Evolutionary conservation across 2,113 vertebrate species (phyloP), one percentile per base, ranked within the genome.

Genomic region (Cryptomyrus ogoouensis): DNA sequence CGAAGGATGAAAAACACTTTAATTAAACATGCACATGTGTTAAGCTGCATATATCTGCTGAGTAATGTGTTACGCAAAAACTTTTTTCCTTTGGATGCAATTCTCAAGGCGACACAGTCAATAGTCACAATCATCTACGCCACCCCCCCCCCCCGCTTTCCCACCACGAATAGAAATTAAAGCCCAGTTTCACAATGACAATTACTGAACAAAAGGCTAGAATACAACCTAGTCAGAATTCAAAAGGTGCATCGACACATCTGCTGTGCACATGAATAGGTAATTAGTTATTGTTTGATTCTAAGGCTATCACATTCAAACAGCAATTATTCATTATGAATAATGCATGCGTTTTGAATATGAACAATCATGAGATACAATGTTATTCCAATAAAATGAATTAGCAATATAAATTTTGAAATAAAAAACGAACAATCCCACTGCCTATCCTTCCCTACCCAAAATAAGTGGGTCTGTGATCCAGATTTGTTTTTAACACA

Each of bases 271-370:
- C 70, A 47, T 80, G 66, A 89, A 80, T 74, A 52, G 70, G 70
- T 50, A 77, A 89, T 80, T 52, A 80, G 66, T 47, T 52, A 44
- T 52, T 80, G 66, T 80, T 80, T 89, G 66, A 89, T 80, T 89
- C 88, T 80, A 77, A 89, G 77, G 46, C 88, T 74, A 89, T 77
- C 66, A 31, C 62, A 89, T 89, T 74, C 88, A 50, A 89, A 89
- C 66, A 89, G 88, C 47, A 87, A 87, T 87, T 87, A 87, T 88
- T 88, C 52, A 88, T 62, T 39, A 88, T 88, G 56, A 88, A 62
- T 62, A 88, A 88, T 88, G 56, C 87, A 88, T 88, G 87, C 10
- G 39, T n/a, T 88, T 88, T 31, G 56, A 88, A 58, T 88, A 44
- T 44, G 87, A 88, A 44, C 87, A 88, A 66, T 88, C 87, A 24